Base-by-base conservation (phyloP, 2,888 invertebrate genomes). In the Heliconius ismenius region DNA sequence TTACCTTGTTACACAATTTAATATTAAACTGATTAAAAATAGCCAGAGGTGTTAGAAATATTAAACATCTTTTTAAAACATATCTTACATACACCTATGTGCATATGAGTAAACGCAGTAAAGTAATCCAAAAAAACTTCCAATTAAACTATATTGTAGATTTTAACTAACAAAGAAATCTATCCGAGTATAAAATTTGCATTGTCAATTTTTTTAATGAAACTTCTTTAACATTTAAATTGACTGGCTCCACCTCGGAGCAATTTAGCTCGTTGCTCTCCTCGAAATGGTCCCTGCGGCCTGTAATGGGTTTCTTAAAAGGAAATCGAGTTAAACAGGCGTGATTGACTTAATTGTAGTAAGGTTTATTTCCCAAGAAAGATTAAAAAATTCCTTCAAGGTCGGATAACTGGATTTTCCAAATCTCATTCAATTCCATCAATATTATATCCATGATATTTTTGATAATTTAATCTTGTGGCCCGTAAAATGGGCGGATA, bases 151-250 rank as follows among this genome's bases (percentile, higher is more conserved):
- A 36, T 36, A 60, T 75, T 28, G 60, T 49, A 70, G 63, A 18
- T 63, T 26, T 49, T 28, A 49, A 21, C n/a, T 54, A 26, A 72
- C 63, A 63, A 63, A 74, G 63, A 63, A 75, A 68, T 76, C 73
- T 78, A 77, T 79, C 76, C 64, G n/a, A 64, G 69, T 78, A 80
- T 79, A 81, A 81, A 83, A 87, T 90, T 90, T 89, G 85, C 88
- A 89, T 88, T 85, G 87, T 83, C 86, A 86, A 87, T 91, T 91
- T 88, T 78, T 88, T 85, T 83, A 90, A 89, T 87, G 86, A 88
- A 90, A 88, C 88, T 89, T 89, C 88, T 90, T 91, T 91, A 87
- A 89, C 89, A 91, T 92, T 91, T 89, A 91, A 92, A 92, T 92
- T 90, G 91, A 91, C 88, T 90, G 87, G 85, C 88, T 88, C 87